These are phyloP conservation scores for Ciconia maguari DNA, from an alignment of 2,113 vertebrate genomes.

Conservation along the genomic window DNA sequence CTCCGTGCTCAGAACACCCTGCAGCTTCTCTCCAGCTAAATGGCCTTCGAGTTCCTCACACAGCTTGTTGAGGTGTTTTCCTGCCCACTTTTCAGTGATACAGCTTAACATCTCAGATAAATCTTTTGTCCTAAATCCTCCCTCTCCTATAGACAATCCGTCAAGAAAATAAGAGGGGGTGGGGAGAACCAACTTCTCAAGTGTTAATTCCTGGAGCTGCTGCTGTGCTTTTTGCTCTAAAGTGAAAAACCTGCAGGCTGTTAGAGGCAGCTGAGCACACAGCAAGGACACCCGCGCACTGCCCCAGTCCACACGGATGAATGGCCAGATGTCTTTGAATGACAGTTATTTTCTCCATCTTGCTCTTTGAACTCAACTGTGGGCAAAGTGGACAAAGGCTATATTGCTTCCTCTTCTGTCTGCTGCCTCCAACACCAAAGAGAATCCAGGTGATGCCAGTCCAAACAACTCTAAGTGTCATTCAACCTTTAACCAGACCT, in stretches of 20 bases:
- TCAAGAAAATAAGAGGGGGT: neutral
- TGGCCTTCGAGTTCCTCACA: neutral
- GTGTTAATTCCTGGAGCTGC: neutral
- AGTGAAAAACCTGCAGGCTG: neutral
- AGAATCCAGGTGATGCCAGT: neutral
- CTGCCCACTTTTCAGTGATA: constrained; percentile 16
- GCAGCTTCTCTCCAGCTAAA: constrained; percentile 31
- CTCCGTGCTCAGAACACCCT: neutral
- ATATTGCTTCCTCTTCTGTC: neutral
- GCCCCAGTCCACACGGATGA: neutral
- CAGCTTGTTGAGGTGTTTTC: constrained; percentile 39
- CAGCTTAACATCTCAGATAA: constrained; percentile 4
- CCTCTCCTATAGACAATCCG: neutral
- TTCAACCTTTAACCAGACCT: neutral
- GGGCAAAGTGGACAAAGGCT: neutral
- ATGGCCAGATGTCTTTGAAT: neutral
- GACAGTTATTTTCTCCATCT: neutral
- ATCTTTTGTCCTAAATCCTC: constrained; percentile 33
- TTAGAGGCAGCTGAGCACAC: neutral
- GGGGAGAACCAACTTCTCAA: neutral
- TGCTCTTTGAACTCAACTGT: neutral
- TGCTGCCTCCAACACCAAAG: neutral
- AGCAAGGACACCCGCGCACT: neutral
- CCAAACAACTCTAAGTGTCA: neutral
- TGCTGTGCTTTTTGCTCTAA: neutral